Evolutionary conservation across 2,797 vertebrate genomes (phyloP).

Genomic region (Peromyscus attwateri): DNA sequence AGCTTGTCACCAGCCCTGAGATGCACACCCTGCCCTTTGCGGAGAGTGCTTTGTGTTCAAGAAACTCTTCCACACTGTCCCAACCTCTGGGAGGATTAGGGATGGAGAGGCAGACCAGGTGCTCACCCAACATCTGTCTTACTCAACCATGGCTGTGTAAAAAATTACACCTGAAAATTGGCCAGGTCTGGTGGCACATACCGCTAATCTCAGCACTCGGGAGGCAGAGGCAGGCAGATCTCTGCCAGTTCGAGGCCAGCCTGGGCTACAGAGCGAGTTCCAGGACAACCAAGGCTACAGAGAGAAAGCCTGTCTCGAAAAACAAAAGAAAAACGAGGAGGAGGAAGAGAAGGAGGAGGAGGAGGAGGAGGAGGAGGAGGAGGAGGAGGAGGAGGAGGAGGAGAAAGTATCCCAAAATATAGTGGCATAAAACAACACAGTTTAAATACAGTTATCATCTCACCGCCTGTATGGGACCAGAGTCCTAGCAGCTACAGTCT

Average conservation of each 20-base stretch:
- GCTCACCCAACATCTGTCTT: background rate
- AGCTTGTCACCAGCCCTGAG: conserved; percentile 15
- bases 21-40: background rate
- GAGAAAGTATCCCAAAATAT: background rate
- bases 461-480: background rate
- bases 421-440: background rate
- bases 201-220: background rate
- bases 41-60: conserved; percentile 11
- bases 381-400: background rate
- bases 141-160: background rate
- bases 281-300: background rate
- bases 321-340: background rate
- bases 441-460: background rate
- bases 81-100: background rate
- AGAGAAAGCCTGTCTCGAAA: background rate
- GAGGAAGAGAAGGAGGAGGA: too few relatives aligned
- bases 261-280: background rate
- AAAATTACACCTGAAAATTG: background rate
- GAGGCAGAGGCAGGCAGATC: background rate
- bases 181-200: background rate
- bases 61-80: background rate
- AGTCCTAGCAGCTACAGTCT: background rate
- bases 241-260: background rate
- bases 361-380: background rate
- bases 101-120: background rate